Base-by-base conservation (phyloP, 2,888 invertebrate species). In the Chalcosyrphus nemorum region DNA sequence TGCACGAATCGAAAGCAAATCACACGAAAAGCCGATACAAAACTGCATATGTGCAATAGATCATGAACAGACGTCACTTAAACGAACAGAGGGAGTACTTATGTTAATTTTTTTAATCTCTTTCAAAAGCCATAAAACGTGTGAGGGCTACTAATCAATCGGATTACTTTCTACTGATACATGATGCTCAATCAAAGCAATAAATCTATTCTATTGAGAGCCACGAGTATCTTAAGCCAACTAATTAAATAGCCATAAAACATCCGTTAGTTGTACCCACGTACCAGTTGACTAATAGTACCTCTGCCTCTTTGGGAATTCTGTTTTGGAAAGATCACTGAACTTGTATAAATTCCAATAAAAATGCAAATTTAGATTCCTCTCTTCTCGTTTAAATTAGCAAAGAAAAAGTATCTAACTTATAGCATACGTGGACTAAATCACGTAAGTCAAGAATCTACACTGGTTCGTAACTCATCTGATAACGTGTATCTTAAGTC, bases 251-350 rank as follows among this genome's bases (percentile, higher is more conserved):
- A 17, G 13, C 13, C n/a, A 38, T 38, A 38, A 38, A 38, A 38
- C n/a, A 13, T 3, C 13, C n/a, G 38, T 38, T 38, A 4, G 2
- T 13, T 38, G 13, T 38, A 5, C 4, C 38, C 38, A 38, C 38
- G 11, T 13, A 17, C 7, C 17, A 43, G 17, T 43, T n/a, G 2
- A n/a, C 47, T 50, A 50, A 5, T 19, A 11, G 24, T 50, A 21
- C 24, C 47, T 21, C 11, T 2, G 9, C 21, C 47, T 21, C 9
- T 5, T 54, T 54, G 6, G 4, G 7, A 21, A 35, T 65, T n/a
- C n/a, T n/a, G n/a, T n/a, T n/a, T 65, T 21, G 13, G 4, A 65
- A 50, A 50, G 63, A 50, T 65, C 63, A 50, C 35, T 65, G 63
- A 65, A 65, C 63, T 21, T 35, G 11, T 32, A n/a, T n/a, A 15